These are phyloP conservation scores for Seriola rivoliana DNA, from an alignment of 2,113 vertebrate genomes.

Conservation along the genomic window DNA sequence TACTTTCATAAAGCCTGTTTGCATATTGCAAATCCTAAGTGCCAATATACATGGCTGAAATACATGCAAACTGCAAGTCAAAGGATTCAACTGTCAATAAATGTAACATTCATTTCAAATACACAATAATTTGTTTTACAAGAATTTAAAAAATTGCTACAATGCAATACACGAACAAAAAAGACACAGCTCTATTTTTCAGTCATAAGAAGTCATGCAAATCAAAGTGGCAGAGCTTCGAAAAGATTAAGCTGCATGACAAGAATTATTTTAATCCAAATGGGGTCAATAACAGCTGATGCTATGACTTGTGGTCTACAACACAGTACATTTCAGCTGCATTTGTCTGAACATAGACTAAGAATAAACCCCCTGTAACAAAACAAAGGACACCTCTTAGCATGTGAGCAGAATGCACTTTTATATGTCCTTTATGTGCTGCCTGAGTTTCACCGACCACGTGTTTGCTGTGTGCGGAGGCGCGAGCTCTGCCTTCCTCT, in stretches of 20 bases:
- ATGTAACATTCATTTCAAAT: neutral
- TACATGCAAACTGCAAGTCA: neutral
- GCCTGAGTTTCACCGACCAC: slow-evolving; percentile 79
- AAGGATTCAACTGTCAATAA: neutral
- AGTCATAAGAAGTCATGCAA: neutral
- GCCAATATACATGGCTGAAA: too few species aligned
- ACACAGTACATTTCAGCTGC: neutral
- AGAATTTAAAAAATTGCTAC: neutral
- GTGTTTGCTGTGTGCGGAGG: slow-evolving; percentile 85
- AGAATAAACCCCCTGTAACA: neutral
- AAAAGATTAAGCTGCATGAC: neutral
- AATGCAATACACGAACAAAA: neutral
- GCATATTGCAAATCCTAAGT: too few species aligned
- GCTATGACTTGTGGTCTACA: neutral
- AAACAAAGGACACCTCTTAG: neutral
- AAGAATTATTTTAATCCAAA: neutral
- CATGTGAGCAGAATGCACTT: neutral
- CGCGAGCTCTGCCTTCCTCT: slow-evolving; percentile 85
- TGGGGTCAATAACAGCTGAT: neutral
- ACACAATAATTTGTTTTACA: neutral
- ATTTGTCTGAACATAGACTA: neutral
- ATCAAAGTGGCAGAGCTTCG: neutral
- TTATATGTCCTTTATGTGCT: neutral
- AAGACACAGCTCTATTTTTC: neutral
- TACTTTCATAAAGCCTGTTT: too few species aligned